Evolutionary conservation across 2,113 vertebrate genomes (phyloP), one percentile per base, ranked within the genome.

Genomic region (Narcine bancroftii): DNA sequence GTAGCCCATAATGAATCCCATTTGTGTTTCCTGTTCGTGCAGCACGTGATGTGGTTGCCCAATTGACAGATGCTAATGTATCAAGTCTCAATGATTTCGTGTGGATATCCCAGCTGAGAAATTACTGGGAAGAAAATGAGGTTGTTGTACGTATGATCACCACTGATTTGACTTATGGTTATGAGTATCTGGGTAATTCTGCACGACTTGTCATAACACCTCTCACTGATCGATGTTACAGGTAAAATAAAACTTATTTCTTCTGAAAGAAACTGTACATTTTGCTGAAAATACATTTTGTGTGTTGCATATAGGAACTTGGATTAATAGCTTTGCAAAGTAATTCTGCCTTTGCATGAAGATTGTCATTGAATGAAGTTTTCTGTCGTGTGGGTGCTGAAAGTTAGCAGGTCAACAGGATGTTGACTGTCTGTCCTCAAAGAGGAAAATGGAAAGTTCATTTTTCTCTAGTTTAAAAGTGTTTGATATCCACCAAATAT

Each of bases 121-220:
- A 99, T 94, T 98, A 96, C 94, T 99, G 98, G 98, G 95, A 96
- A 91, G 95, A 93, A 0, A 93, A 92, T 0, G 94, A 98, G 1
- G 98, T 98, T 24, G 94, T 96, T 7, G 95, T 99, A 56, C 93
- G 96, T 92, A 99, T 99, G 97, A 99, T 99, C 94, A 98, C 97
- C 3, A 98, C 98, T 0, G 96, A 95, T 92, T 94, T 95, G 92
- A 96, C 95, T 79, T 99, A 99, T 24, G 98, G 98, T 56, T 99
- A 99, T 15, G 98, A 99, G 92, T 99, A 99, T 92, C 95, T 99
- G 94, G 98, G 98, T 3, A 99, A 98, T 95, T 98, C 97, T 0
- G 94, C 94, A 0, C 96, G 97, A 6, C 96, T 99, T 93, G 98
- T 99, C 94, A 99, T 99, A 93, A 99, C 98, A 0, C 98, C 97